A percentile compares a stretch with the other conserved stretches of the same genome.
phyloP scores from a whole-genome alignment of 37 sponge, comb jelly and placozoan species.

The Geodia barretti region DNA sequence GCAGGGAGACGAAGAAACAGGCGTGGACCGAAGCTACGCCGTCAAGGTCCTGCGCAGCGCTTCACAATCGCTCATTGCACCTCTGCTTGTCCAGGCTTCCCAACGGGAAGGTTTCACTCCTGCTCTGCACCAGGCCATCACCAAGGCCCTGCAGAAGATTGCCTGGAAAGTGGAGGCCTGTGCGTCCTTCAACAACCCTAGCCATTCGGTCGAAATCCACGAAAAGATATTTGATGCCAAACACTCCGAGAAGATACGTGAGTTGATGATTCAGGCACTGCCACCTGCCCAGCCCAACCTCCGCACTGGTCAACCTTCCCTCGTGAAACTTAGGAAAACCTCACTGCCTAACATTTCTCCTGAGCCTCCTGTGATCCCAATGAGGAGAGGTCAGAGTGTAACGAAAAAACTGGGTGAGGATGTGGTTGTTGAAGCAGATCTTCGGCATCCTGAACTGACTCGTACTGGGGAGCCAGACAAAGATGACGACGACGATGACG shows the following conservation, averaged over 20 bases:
- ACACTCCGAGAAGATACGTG: not conserved
- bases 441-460: too few relatives aligned
- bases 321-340: too few relatives aligned
- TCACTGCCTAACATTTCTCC: too few relatives aligned
- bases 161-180: slow-evolving; percentile 77
- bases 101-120: slow-evolving; percentile 48
- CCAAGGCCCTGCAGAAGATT: slow-evolving; percentile 54
- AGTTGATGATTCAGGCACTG: slow-evolving; percentile 45
- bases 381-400: too few relatives aligned
- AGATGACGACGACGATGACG: too few relatives aligned
- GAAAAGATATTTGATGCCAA: slow-evolving; percentile 32
- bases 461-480: too few relatives aligned
- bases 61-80: slow-evolving; percentile 30
- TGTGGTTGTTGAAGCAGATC: too few relatives aligned
- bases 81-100: slow-evolving; percentile 15
- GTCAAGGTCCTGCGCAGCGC: slow-evolving; percentile 56
- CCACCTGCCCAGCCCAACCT: slow-evolving; percentile 33
- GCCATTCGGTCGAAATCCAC: slow-evolving; percentile 24
- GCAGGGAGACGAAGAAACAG: not conserved
- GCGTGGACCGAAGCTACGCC: slow-evolving; percentile 34
- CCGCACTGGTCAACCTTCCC: too few relatives aligned
- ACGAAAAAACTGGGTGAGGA: too few relatives aligned
- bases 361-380: too few relatives aligned
- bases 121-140: slow-evolving; percentile 39
- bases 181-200: slow-evolving; percentile 48